Conservation (phyloP, 2,113 vertebrate genomes). For the Notothenia coriiceps region DNA sequence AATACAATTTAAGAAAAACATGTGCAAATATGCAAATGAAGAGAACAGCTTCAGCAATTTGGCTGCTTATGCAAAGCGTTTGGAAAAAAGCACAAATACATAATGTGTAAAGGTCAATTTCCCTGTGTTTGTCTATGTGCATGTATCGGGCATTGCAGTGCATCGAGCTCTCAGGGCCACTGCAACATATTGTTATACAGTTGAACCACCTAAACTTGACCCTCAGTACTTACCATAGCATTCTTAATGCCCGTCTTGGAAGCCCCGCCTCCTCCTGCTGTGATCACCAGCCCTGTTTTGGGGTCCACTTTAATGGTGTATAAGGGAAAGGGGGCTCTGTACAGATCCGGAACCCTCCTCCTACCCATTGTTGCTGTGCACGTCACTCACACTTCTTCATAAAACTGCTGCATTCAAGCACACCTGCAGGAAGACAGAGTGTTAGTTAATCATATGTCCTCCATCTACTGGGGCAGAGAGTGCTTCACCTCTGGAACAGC, state of each 20-base stretch:
- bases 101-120: too few species aligned
- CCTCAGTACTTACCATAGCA: conserved; percentile 86
- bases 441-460: background rate
- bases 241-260: conserved; percentile 95
- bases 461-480: background rate
- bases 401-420: conserved; percentile 10
- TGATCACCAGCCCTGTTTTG: conserved; percentile 86
- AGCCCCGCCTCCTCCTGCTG: conserved; percentile 92
- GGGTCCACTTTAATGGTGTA: conserved; percentile 90
- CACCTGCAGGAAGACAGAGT: conserved; percentile 31
- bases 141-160: background rate
- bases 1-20: background rate
- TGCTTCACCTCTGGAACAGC: background rate
- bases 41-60: too few species aligned
- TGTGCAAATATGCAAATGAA: too few species aligned
- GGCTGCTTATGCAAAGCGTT: too few species aligned
- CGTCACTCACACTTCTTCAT: conserved; percentile 42
- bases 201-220: background rate
- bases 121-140: background rate
- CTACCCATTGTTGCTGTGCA: conserved; percentile 82
- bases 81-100: too few species aligned
- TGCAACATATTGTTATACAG: background rate
- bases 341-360: conserved; percentile 87
- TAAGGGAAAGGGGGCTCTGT: conserved; percentile 94
- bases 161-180: too few species aligned